phyloP scores from a whole-genome alignment of 2,113 vertebrate genomes.

The Oryctolagus cuniculus region mOryCun1.1 NC_091443.1:53857501-53858000 shows the following conservation, averaged over 20 bases:
- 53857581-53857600: background rate
- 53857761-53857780: background rate
- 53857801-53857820: background rate
- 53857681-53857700: background rate
- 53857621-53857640: background rate
- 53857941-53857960: background rate
- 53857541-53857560: background rate
- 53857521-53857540: background rate
- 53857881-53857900: too few species aligned
- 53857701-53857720: background rate
- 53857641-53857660: background rate
- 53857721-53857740: background rate
- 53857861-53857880: background rate
- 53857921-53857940: conserved; percentile 9
- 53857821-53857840: background rate
- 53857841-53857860: background rate
- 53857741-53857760: background rate
- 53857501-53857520: background rate
- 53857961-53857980: background rate
- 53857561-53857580: background rate
- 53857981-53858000: background rate
- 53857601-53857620: background rate
- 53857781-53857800: background rate
- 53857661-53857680: background rate
- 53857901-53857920: background rate